phyloP scores from a whole-genome alignment of 1,140 invertebrate genomes.

The Sitodiplosis mosellana region DNA sequence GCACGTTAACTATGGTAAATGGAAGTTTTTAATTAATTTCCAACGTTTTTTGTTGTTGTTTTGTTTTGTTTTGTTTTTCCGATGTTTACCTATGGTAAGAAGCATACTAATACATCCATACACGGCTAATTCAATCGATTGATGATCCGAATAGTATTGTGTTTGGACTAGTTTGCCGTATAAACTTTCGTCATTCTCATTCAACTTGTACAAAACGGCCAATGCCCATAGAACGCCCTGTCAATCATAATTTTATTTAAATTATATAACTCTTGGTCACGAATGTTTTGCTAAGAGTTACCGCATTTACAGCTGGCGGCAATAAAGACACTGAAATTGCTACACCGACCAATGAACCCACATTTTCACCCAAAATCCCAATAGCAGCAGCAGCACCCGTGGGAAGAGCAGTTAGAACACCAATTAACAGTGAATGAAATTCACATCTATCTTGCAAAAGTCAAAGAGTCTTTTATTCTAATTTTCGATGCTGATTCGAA shows the following conservation, averaged over 20 bases:
- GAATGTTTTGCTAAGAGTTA: conserved; percentile 18
- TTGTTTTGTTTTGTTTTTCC: too few relatives aligned
- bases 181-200: conserved; percentile 20
- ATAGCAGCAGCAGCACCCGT: conserved; percentile 60
- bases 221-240: conserved; percentile 51
- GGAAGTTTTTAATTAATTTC: too few relatives aligned
- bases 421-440: conserved; percentile 41
- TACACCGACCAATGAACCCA: conserved; percentile 56
- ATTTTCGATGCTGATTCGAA: neutral
- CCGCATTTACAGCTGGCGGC: conserved; percentile 59
- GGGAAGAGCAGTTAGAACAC: conserved; percentile 45
- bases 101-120: conserved; percentile 45
- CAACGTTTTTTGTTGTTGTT: too few relatives aligned
- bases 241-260: neutral
- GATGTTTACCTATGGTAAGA: conserved; percentile 51
- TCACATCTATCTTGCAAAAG: conserved; percentile 30
- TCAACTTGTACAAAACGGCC: conserved; percentile 32
- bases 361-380: conserved; percentile 50
- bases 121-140: conserved; percentile 33
- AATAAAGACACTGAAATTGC: conserved; percentile 62
- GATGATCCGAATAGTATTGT: conserved; percentile 31
- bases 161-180: conserved; percentile 24
- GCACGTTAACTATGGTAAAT: conserved; percentile 50
- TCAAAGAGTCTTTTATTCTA: too few relatives aligned
- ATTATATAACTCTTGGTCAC: neutral